Evolutionary conservation across 2,113 vertebrate genomes (phyloP).

Genomic region (Calidris pygmaea): DNA sequence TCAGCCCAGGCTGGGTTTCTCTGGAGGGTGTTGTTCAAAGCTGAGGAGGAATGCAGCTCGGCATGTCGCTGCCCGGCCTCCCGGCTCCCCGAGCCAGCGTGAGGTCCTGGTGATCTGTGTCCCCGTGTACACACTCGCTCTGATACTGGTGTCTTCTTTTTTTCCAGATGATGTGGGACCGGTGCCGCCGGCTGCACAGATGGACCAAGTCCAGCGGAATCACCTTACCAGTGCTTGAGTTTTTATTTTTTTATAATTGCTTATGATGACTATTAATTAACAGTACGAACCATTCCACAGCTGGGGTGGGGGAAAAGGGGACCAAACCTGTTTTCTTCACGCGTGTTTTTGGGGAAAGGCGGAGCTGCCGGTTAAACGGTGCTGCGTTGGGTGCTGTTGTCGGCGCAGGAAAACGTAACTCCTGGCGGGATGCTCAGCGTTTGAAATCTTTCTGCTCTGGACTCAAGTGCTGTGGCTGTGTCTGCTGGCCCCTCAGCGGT

Average conservation of each 20-base stretch:
- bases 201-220: background rate
- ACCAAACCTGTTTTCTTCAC: conserved; percentile 30
- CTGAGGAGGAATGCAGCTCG: background rate
- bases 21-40: background rate
- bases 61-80: background rate
- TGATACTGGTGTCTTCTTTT: background rate
- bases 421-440: background rate
- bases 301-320: conserved; percentile 26
- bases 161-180: conserved; percentile 35
- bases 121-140: rapidly evolving
- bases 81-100: background rate
- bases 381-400: background rate
- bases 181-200: rapidly evolving
- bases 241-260: background rate
- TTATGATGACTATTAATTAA: conserved; percentile 31
- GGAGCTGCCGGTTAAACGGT: background rate
- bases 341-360: background rate
- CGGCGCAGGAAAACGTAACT: background rate
- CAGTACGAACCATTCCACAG: background rate
- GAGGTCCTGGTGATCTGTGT: background rate
- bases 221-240: background rate
- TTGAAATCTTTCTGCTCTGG: background rate
- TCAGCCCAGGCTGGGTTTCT: background rate
- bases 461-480: background rate
- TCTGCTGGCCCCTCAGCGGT: background rate